phyloP scores from a whole-genome alignment of 2,888 invertebrate species.

The Physocephala rufipes region DNA sequence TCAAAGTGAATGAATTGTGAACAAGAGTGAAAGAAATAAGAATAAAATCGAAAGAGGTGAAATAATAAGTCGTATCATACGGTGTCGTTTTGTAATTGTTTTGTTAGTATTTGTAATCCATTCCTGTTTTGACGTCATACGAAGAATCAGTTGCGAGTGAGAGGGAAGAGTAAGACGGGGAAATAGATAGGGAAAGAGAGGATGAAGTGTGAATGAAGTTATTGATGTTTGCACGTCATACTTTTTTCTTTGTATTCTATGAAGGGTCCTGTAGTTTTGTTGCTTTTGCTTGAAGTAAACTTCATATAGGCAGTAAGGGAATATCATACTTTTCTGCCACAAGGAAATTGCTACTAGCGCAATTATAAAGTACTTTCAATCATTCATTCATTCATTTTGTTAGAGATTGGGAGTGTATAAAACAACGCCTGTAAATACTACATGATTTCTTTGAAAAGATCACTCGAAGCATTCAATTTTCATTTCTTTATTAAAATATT shows the following conservation, averaged over 20 bases:
- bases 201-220: not conserved
- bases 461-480: too few relatives aligned
- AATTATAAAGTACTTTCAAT: too few relatives aligned
- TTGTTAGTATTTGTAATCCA: not conserved
- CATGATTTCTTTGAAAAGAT: too few relatives aligned
- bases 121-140: conserved; percentile 27
- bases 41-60: too few relatives aligned
- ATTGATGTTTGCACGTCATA: not conserved
- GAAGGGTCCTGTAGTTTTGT: conserved; percentile 1
- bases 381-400: too few relatives aligned
- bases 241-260: not conserved
- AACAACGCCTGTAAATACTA: too few relatives aligned
- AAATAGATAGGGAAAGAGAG: not conserved
- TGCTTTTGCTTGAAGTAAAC: not conserved
- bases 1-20: too few relatives aligned
- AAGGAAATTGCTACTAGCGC: too few relatives aligned
- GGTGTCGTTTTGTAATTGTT: not conserved
- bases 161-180: not conserved
- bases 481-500: too few relatives aligned
- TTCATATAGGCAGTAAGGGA: not conserved
- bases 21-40: too few relatives aligned
- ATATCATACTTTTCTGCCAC: not conserved
- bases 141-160: conserved; percentile 14
- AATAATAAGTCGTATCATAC: too few relatives aligned
- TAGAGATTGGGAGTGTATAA: too few relatives aligned